Evolutionary conservation across 1,140 invertebrate genomes (phyloP), one percentile per base, ranked within the genome.

Genomic region (Ooceraea biroi): DNA sequence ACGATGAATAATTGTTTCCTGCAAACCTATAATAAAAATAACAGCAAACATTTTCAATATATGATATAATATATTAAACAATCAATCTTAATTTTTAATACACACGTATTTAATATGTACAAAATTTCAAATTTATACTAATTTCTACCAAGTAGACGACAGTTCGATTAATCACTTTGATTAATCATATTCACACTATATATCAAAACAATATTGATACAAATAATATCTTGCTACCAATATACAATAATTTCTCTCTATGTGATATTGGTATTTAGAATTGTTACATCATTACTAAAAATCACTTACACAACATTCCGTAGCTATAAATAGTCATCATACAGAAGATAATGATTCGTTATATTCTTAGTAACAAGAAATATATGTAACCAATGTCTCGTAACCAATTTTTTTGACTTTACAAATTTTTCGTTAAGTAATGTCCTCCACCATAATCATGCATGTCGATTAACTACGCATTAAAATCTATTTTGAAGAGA

Each of bases 281-380:
- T 3, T 36, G 2, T 7, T 36, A 36, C 2, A 36, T n/a, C n/a
- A 7, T 36, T 7, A 36, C 36, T 36, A 36, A 36, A 3, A 36
- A 36, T 36, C 7, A 7, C 36, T 36, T 36, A 7, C 7, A 36
- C 7, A 36, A 36, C 36, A 36, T 36, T 7, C 36, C 36, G 36
- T 36, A 36, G 36, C 36, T 2, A 36, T 3, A 36, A 36, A 8
- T 36, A 50, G 44, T 2, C 3, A 7, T 44, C 36, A 1, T 65
- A 4, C 14, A 25, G 11, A 55, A n/a, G 10, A n/a, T 76, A 69
- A 78, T 11, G 12, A 46, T 71, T 71, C 17, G 8, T 36, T 2
- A 55, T 5, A 19, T 7, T 69, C 48, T 11, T 12, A n/a, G n/a
- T n/a, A 66, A 71, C 8, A 80, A 55, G 8, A 57, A 30, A 66